A percentile compares a stretch with the other conserved stretches of the same genome.
Conservation (phyloP, 1,140 invertebrate genomes). For the Panulirus ornatus region DNA sequence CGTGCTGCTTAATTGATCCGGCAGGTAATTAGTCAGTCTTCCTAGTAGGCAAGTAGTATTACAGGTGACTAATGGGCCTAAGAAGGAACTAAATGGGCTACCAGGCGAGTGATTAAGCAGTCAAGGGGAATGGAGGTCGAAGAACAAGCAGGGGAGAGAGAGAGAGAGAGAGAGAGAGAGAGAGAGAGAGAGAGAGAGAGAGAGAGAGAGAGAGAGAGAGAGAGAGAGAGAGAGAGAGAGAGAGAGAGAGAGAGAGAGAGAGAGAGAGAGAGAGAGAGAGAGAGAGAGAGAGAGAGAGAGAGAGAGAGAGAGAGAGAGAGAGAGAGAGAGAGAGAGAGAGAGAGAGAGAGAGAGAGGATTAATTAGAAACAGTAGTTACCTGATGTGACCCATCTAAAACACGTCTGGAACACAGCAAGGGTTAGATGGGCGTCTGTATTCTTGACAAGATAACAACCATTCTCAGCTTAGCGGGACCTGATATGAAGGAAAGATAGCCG, state of each 20-base stretch:
- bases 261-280: background rate
- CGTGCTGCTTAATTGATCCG: background rate
- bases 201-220: background rate
- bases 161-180: background rate
- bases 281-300: background rate
- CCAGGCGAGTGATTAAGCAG: too few species aligned
- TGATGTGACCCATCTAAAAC: too few species aligned
- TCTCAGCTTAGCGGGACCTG: too few species aligned
- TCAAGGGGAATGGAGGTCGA: background rate
- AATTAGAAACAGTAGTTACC: background rate
- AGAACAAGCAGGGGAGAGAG: background rate
- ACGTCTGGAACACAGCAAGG: too few species aligned
- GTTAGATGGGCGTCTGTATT: too few species aligned
- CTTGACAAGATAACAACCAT: too few species aligned
- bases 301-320: slow-evolving; percentile 2
- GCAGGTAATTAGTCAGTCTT: background rate
- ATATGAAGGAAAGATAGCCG: too few species aligned
- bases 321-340: slow-evolving; percentile 26
- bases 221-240: background rate
- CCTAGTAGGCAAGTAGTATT: background rate
- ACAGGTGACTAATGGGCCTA: background rate
- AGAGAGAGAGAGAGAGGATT: slow-evolving; percentile 24
- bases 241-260: too few species aligned
- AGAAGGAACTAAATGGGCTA: too few species aligned
- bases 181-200: slow-evolving; percentile 6